phyloP scores from a whole-genome alignment of 1,140 invertebrate species.

The Plutomurus gul region DNA sequence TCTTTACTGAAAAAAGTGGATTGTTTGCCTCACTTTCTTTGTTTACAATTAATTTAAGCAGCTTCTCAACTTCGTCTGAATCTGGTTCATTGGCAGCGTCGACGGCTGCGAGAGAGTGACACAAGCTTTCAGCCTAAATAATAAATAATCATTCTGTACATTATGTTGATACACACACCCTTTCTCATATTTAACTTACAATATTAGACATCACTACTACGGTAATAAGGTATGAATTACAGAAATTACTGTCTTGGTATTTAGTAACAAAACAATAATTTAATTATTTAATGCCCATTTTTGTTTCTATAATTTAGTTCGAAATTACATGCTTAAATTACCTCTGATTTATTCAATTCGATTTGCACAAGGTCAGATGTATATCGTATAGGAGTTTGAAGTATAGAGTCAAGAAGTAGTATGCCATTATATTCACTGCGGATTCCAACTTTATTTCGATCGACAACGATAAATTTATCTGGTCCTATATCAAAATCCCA shows the following conservation, averaged over 20 bases:
- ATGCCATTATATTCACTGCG: slow-evolving; percentile 89
- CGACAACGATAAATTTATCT: slow-evolving; percentile 47
- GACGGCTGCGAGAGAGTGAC: slow-evolving; percentile 43
- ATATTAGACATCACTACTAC: too few species aligned
- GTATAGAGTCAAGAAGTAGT: slow-evolving; percentile 79
- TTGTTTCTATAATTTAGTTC: not conserved
- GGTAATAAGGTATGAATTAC: not conserved
- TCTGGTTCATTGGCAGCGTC: slow-evolving; percentile 37
- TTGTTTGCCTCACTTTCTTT: slow-evolving; percentile 37
- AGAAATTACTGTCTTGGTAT: not conserved
- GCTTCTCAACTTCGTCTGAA: slow-evolving; percentile 41
- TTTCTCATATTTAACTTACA: too few species aligned
- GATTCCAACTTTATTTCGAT: slow-evolving; percentile 65
- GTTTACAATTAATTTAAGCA: slow-evolving; percentile 39
- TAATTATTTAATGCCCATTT: too few species aligned
- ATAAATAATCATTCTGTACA: not conserved
- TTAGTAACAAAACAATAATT: too few species aligned
- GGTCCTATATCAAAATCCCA: slow-evolving; percentile 44
- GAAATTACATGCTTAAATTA: slow-evolving; percentile 55
- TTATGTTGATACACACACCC: too few species aligned
- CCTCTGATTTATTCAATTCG: slow-evolving; percentile 83
- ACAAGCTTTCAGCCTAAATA: slow-evolving; percentile 48
- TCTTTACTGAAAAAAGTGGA: slow-evolving; percentile 44
- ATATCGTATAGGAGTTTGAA: slow-evolving; percentile 75
- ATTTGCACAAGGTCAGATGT: slow-evolving; percentile 77